Base-by-base conservation (phyloP, 1,140 invertebrate genomes). In the Lycorma delicatula region DNA sequence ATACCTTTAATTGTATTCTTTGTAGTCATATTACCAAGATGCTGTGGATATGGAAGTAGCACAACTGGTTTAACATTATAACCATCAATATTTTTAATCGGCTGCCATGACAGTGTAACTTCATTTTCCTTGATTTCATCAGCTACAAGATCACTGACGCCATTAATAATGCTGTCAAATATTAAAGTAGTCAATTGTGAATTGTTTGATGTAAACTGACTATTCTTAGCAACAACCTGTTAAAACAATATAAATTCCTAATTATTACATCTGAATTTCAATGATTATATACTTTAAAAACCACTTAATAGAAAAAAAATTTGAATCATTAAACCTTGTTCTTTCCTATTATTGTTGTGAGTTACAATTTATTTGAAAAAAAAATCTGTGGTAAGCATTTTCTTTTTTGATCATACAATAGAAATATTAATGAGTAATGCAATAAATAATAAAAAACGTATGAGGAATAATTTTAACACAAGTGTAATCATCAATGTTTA, bases 141-240 rank as follows among this genome's bases (percentile, higher is more conserved):
- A 18, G 81, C 67, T 26, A 66, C 74, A 1, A 87, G 71, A 53
- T 82, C 74, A 34, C 74, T 67, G 0, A 89, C 74, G 7, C 76
- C 70, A 53, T 81, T 77, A 0, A 87, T 74, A 9, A 77, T 70
- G 0, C 77, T 76, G 60, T 86, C 83, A 63, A 82, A 85, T 1
- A 67, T 70, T 5, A 86, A 64, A 3, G 66, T 76, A n/a, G 70
- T 71, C 11, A 80, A 72, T 6, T 56, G 23, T 13, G 63, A 64
- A 46, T 26, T 56, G 20, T 71, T 67, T 0, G 86, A 87, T 31
- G 78, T 75, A 62, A 72, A 73, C 1, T 71, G 70, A 18, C 68
- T 67, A 66, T 87, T 88, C 44, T 76, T 76, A 2, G 85, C 86
- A 0, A 79, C 73, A n/a, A 90, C 76, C 81, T 84, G 66, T 4